Conservation (phyloP, 2,797 vertebrate species). For the Anableps anableps region DNA sequence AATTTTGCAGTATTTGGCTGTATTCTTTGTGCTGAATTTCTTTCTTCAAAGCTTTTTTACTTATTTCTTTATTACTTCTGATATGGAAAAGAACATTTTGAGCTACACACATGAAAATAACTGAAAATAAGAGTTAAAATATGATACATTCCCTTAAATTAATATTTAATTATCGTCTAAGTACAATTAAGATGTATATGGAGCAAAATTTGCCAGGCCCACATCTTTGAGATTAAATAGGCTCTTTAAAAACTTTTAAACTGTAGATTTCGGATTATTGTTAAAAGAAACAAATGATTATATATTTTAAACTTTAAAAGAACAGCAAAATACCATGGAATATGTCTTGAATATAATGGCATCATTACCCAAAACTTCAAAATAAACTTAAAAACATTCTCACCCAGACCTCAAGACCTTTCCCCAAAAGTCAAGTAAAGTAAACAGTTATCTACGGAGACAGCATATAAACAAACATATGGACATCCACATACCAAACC, state of each 20-base stretch:
- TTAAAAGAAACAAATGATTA: not conserved
- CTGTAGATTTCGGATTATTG: not conserved
- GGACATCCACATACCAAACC: constrained; percentile 4
- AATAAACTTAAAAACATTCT: not conserved
- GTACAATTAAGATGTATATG: not conserved
- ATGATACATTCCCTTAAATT: not conserved
- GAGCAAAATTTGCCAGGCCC: not conserved
- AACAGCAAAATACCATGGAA: not conserved
- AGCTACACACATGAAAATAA: not conserved
- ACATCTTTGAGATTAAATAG: not conserved
- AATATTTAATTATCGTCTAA: not conserved
- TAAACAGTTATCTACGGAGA: not conserved
- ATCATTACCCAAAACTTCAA: not conserved
- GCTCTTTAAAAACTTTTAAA: not conserved
- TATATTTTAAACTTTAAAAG: not conserved
- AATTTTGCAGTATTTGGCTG: not conserved
- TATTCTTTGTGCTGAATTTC: not conserved
- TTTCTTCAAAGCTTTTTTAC: not conserved
- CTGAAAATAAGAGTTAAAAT: not conserved
- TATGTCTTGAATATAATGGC: not conserved
- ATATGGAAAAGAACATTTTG: not conserved
- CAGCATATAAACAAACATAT: constrained; percentile 1
- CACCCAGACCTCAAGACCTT: not conserved
- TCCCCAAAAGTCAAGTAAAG: not conserved
- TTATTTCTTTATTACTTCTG: not conserved